Conservation (phyloP, 1,140 invertebrate species). For the Lordiphosa clarofinis region DNA sequence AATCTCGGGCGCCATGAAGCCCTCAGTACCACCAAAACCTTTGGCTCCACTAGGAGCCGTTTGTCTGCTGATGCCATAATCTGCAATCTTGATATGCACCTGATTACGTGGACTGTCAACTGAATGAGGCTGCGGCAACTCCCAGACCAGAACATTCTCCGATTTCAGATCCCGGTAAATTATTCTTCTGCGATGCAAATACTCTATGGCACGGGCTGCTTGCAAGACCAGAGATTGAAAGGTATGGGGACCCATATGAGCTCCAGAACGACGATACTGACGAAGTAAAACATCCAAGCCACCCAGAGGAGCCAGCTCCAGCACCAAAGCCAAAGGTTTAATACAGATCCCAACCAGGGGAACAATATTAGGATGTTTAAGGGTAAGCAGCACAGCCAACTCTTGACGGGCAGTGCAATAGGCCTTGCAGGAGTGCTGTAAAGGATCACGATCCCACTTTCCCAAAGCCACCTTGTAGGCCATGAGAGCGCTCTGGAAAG, state of each 20-base stretch:
- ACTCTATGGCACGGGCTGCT: constrained; percentile 96
- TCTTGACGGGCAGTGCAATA: constrained; percentile 97
- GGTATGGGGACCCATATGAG: constrained; percentile 88
- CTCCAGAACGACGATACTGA: constrained; percentile 90
- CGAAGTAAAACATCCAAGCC: constrained; percentile 91
- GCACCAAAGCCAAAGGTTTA: constrained; percentile 93
- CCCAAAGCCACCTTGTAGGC: constrained; percentile 86
- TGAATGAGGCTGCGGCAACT: constrained; percentile 85
- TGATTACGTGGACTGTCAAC: constrained; percentile 83
- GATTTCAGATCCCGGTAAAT: constrained; percentile 99
- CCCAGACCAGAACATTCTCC: constrained; percentile 98
- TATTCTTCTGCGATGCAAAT: constrained; percentile 95
- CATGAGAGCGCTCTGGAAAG: constrained; percentile 65
- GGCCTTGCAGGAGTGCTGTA: constrained; percentile 95
- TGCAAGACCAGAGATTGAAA: constrained; percentile 93
- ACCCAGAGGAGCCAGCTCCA: constrained; percentile 94
- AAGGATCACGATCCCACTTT: constrained; percentile 94
- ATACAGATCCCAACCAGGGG: constrained; percentile 93
- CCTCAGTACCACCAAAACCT: constrained; percentile 98
- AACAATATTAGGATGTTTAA: constrained; percentile 95
- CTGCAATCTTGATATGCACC: constrained; percentile 95
- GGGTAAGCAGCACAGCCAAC: constrained; percentile 90
- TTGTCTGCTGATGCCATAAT: constrained; percentile 96
- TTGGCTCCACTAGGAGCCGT: constrained; percentile 95
- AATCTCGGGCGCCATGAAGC: constrained; percentile 99